These are phyloP conservation scores for Hippocampus abdominalis DNA, from an alignment of 2,113 vertebrate species.

Conservation along the genomic window DNA sequence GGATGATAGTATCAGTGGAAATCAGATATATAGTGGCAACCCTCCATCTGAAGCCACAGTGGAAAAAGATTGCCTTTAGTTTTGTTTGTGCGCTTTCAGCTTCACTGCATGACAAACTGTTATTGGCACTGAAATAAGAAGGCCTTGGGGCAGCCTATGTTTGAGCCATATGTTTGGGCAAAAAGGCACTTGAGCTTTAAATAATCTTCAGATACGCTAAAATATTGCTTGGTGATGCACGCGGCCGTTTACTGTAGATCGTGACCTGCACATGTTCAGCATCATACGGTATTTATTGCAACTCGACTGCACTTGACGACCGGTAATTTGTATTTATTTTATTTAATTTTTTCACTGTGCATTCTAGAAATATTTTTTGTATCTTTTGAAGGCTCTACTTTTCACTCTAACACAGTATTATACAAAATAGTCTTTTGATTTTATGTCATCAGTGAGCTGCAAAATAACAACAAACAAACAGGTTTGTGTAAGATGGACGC, in stretches of 20 bases:
- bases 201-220: slow-evolving; percentile 46
- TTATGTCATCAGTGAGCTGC: background rate
- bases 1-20: slow-evolving; percentile 32
- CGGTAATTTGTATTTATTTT: background rate
- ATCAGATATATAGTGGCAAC: slow-evolving; percentile 38
- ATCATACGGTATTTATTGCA: slow-evolving; percentile 8
- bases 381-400: background rate
- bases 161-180: slow-evolving; percentile 75
- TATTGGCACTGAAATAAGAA: slow-evolving; percentile 72
- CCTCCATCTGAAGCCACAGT: slow-evolving; percentile 49
- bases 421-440: background rate
- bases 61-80: slow-evolving; percentile 63
- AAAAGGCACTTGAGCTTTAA: slow-evolving; percentile 63
- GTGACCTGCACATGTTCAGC: background rate
- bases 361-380: background rate
- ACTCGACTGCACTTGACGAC: background rate
- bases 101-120: slow-evolving; percentile 72
- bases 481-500: background rate
- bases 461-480: slow-evolving; percentile 6
- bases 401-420: no score
- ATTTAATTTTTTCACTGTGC: background rate
- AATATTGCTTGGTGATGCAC: slow-evolving; percentile 30
- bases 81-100: slow-evolving; percentile 70
- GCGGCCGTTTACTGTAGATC: slow-evolving; percentile 13
- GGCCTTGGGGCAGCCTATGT: slow-evolving; percentile 65